Percentiles rank a stretch among this genome's conserved stretches.
phyloP scores from a whole-genome alignment of 2,797 vertebrate species.

The Pipistrellus pipistrellus region DNA sequence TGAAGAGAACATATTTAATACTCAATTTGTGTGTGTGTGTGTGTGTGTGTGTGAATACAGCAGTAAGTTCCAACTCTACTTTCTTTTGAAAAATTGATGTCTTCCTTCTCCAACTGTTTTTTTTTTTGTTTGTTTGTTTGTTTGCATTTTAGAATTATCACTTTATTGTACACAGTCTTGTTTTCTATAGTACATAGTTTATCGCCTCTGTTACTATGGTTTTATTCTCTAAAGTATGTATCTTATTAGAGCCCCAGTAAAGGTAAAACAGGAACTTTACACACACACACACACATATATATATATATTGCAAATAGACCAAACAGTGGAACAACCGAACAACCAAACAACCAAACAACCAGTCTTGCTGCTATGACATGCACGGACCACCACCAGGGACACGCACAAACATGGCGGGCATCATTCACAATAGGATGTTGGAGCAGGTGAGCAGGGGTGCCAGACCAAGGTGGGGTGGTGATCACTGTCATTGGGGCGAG shows the following conservation, averaged over 20 bases:
- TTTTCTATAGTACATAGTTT: background rate
- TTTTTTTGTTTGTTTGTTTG: background rate
- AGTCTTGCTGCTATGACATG: no score
- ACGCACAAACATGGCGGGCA: no score
- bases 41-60: background rate
- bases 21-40: background rate
- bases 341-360: no score
- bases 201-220: background rate
- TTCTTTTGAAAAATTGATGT: slow-evolving; percentile 6
- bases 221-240: background rate
- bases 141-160: background rate
- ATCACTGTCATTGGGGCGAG: no score
- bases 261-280: background rate
- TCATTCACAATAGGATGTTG: no score
- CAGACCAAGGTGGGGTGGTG: no score
- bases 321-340: no score
- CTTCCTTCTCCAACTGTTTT: background rate
- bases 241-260: background rate
- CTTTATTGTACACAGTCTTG: background rate
- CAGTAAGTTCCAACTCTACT: background rate
- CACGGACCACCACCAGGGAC: no score
- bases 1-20: background rate
- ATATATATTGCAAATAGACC: no score
- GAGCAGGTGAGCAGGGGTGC: no score
- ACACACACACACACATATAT: no score